Evolutionary conservation across 1,140 invertebrate species (phyloP).

Genomic region (Trichonephila clavipes): DNA sequence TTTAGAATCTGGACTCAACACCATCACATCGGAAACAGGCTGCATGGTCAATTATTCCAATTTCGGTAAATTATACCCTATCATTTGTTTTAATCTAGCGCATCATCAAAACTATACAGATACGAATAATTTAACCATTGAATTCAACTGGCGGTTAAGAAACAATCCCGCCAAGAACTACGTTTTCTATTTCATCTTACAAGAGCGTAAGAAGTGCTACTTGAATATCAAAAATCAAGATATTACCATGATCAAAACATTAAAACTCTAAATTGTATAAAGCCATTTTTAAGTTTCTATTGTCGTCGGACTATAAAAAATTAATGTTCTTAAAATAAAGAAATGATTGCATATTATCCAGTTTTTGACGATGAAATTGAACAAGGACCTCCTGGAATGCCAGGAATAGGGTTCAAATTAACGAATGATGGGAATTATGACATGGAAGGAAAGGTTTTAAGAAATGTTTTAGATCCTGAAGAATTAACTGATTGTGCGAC

Average conservation of each 20-base stretch:
- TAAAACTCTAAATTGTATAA: too few relatives aligned
- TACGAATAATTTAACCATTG: slow-evolving; percentile 8
- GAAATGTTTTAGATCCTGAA: background rate
- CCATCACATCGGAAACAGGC: background rate
- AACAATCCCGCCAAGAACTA: background rate
- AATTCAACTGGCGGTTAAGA: slow-evolving; percentile 16
- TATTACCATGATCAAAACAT: slow-evolving; percentile 39
- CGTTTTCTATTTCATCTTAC: slow-evolving; percentile 15
- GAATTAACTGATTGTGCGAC: background rate
- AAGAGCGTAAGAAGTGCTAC: background rate
- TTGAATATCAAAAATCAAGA: background rate
- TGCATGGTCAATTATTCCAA: background rate
- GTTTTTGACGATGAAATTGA: too few relatives aligned
- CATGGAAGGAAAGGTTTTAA: slow-evolving; percentile 13
- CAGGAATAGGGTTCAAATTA: slow-evolving; percentile 21
- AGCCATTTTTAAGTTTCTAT: too few relatives aligned
- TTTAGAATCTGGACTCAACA: background rate
- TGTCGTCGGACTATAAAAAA: background rate
- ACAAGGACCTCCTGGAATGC: too few relatives aligned
- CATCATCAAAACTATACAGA: slow-evolving; percentile 32
- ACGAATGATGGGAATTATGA: slow-evolving; percentile 56
- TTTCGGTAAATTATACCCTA: background rate
- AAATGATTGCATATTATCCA: slow-evolving; percentile 29
- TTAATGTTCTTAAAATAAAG: too few relatives aligned
- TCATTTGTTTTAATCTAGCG: slow-evolving; percentile 6